Evolutionary conservation across 2,797 vertebrate genomes (phyloP), one percentile per base, ranked within the genome.

Genomic region (Taeniopygia guttata): DNA sequence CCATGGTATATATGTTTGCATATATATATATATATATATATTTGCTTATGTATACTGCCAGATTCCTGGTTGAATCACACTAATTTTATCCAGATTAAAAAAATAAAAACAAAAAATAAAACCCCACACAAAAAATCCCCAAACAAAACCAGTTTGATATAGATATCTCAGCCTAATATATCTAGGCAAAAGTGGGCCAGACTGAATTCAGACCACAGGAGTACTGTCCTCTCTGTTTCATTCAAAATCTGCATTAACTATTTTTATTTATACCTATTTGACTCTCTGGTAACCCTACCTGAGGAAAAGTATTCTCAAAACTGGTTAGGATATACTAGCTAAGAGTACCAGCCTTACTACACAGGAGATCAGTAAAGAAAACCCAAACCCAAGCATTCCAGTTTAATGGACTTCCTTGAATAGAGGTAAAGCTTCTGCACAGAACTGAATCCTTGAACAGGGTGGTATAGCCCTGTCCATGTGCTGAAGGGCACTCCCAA

Each of bases 401-500:
- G 2, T 81, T 56, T 60, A 40, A 56, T 10, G 8, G 5, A 11
- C 26, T 30, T 25, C 66, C 84, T 67, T 70, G 15, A 11, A 36
- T 59, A 45, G 80, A 38, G 36, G 1, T 30, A 21, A 48, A 69
- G 29, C 2, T 38, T 77, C 13, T 23, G 15, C 29, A 54, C 17
- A 73, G 27, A 80, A 32, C 5, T 58, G 16, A 46, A 30, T 62
- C 22, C 66, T 52, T 66, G 11, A 63, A 32, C 4, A 45, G 4
- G 5, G 3, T 18, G 2, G 3, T 45, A 2, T 0, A 8, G 40
- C 5, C 7, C 32, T 36, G 7, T 49, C 18, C 4, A 1, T 13
- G 11, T 13, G 10, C 27, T 36, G 17, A 54, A 73, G 26, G 13
- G 2, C 4, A 32, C 7, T 51, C 40, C 12, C 3, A 74, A 36